Conservation (phyloP, 1,140 invertebrate species). For the Musca vetustissima region DNA sequence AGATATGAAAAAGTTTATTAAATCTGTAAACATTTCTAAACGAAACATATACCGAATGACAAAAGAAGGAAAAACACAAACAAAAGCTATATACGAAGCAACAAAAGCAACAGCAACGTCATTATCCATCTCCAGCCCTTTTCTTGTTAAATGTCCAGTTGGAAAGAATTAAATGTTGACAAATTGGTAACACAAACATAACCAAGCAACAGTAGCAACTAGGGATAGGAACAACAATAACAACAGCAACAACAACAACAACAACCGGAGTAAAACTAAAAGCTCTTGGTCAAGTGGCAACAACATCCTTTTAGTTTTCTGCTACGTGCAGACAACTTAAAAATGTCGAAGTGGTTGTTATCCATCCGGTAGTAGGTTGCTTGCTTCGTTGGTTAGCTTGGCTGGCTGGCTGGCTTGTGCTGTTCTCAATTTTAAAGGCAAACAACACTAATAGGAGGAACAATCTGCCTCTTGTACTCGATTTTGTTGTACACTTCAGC, state of each 20-base stretch:
- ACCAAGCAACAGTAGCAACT: not conserved
- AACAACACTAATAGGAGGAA: no score
- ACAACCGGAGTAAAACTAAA: not conserved
- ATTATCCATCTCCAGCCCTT: not conserved
- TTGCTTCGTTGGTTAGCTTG: no score
- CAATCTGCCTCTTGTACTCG: no score
- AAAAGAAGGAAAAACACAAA: not conserved
- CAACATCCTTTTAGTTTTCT: not conserved
- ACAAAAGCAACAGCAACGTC: not conserved
- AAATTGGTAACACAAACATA: conserved; percentile 3
- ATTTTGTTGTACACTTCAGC: no score
- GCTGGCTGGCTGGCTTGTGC: no score
- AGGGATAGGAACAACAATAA: not conserved
- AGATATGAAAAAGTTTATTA: no score
- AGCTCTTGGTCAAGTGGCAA: not conserved
- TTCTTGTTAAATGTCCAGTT: conserved; percentile 20
- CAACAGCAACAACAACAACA: not conserved
- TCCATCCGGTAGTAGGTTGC: no score
- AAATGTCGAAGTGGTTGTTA: no score
- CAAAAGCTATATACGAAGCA: not conserved
- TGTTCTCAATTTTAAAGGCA: no score
- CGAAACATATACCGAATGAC: not conserved
- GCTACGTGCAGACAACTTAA: conserved; percentile 3
- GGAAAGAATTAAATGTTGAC: conserved; percentile 20
- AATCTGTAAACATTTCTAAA: conserved; percentile 4